phyloP scores from a whole-genome alignment of 2,888 invertebrate species.

The Calameuta filiformis region DNA sequence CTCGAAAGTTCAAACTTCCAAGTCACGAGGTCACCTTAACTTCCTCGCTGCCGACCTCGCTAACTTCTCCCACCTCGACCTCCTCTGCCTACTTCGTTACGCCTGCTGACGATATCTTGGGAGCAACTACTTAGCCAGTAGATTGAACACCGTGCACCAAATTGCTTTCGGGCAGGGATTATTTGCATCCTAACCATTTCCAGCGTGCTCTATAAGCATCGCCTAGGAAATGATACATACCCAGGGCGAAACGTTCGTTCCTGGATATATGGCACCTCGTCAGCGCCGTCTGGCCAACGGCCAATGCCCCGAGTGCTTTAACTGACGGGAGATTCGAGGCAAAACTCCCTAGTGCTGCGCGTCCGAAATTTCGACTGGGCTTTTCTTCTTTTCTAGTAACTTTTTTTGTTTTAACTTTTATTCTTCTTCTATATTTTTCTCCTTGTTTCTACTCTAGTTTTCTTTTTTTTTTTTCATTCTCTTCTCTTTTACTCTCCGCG shows the following conservation, averaged over 20 bases:
- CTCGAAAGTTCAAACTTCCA: too few species aligned
- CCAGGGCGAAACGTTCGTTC: constrained; percentile 16
- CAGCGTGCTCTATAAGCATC: constrained; percentile 8
- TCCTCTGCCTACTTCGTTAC: constrained; percentile 16
- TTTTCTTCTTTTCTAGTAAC: too few species aligned
- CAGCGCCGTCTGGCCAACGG: constrained; percentile 46
- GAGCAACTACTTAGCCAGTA: constrained; percentile 43
- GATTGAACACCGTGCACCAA: constrained; percentile 53
- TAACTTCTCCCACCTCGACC: constrained; percentile 3
- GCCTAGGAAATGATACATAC: constrained; percentile 29
- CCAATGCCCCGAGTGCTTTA: constrained; percentile 47
- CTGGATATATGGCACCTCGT: constrained; percentile 39
- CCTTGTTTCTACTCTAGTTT: constrained; percentile 4
- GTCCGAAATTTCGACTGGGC: too few species aligned
- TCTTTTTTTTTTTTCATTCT: background rate
- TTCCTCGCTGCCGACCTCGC: too few species aligned
- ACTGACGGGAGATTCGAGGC: constrained; percentile 24
- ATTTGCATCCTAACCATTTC: constrained; percentile 48
- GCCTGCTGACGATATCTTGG: constrained; percentile 40
- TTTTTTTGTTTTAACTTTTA: background rate
- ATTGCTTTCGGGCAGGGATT: constrained; percentile 55
- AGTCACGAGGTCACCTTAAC: too few species aligned
- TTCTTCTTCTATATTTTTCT: constrained; percentile 3
- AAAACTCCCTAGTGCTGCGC: too few species aligned
- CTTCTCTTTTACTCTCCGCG: background rate